Evolutionary conservation across 2,888 invertebrate genomes (phyloP), one percentile per base, ranked within the genome.

Genomic region (Drosophila mettleri): DNA sequence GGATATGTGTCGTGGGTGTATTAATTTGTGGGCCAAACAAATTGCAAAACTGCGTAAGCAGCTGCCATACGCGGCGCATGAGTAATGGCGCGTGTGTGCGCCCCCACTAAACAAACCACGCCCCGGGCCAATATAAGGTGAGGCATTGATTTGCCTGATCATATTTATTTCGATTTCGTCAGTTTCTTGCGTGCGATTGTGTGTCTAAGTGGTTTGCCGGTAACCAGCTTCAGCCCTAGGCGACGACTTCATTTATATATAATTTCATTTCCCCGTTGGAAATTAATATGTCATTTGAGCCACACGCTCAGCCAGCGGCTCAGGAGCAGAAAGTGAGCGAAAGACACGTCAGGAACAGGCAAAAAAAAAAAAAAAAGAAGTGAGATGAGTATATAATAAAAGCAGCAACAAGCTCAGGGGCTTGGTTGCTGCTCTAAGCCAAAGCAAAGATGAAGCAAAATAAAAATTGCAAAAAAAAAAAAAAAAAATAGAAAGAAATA

Each of bases 231-330:
- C 62, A 66, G 69, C 82, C 74, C 24, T 45, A 38, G 66, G 84
- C 86, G 79, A 86, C 79, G 88, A 74, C 86, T 88, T 77, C 84
- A 88, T 81, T 88, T 75, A 53, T 79, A 72, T 72, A 83, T 88
- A 78, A 88, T 80, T 86, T 79, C 86, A 75, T 88, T 86, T 88
- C 80, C 86, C 83, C 88, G 78, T 88, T 86, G 79, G 86, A 88
- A 86, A 86, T 88, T 86, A 88, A 86, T 86, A 88, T 86, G 88
- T 88, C 86, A 88, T 86, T 86, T 88, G 75, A 83, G 80, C 63
- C 86, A 79, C 69, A 70, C 74, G 73, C 68, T 60, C 51, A 67
- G 52, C 59, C 16, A 34, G 9, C 22, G 29, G 34, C 38, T 3
- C 49, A 46, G 45, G 36, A 48, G 57, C 33, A 38, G 38, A 46